phyloP scores from a whole-genome alignment of 2,797 vertebrate species.

The Sebastes vulpes region DNA sequence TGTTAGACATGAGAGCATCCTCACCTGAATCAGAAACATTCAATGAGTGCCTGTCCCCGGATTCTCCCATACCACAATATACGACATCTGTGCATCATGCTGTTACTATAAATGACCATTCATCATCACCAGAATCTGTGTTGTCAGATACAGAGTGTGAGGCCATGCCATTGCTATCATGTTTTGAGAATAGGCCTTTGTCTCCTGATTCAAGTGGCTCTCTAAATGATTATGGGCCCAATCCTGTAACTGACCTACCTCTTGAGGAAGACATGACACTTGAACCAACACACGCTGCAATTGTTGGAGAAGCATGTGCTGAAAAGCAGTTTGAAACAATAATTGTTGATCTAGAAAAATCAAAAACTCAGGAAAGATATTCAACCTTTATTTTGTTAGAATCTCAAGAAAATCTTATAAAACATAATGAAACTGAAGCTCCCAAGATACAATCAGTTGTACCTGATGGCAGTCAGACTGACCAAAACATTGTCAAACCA shows the following conservation, averaged over 20 bases:
- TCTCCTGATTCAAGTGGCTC: conserved; percentile 31
- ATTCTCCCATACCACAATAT: conserved; percentile 49
- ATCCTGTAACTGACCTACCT: not conserved
- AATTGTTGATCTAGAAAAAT: not conserved
- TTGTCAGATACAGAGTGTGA: conserved; percentile 43
- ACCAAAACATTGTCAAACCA: not conserved
- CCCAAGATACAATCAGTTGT: not conserved
- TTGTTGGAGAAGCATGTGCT: not conserved
- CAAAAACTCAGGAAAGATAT: not conserved
- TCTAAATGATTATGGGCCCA: not conserved
- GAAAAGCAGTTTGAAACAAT: not conserved
- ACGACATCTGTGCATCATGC: conserved; percentile 1
- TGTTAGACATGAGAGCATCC: not conserved
- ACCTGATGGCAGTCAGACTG: not conserved
- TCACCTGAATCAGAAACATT: conserved; percentile 41
- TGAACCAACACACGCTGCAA: not conserved
- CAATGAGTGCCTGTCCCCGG: conserved; percentile 28
- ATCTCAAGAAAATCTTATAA: not conserved
- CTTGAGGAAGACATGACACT: not conserved
- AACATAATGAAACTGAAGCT: not conserved
- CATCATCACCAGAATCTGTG: conserved; percentile 61
- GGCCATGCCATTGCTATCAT: not conserved
- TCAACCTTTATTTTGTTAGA: not conserved
- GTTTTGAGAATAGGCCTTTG: conserved; percentile 29
- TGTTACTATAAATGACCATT: conserved; percentile 8